phyloP scores from a whole-genome alignment of 2,113 vertebrate species.

The Ifrita kowaldi region DNA sequence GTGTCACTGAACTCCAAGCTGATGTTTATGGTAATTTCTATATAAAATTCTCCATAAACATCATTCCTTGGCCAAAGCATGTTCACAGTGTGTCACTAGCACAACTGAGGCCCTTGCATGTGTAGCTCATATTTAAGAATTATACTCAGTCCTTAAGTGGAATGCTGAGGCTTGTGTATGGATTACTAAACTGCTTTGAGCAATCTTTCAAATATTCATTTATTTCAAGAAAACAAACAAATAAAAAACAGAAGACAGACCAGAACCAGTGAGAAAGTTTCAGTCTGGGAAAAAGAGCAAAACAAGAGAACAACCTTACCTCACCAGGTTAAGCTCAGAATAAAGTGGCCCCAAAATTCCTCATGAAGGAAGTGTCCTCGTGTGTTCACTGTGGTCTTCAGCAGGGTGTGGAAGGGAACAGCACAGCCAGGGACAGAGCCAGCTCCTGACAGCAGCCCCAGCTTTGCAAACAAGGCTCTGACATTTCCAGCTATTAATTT shows the following conservation, averaged over 20 bases:
- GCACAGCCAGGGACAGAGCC: neutral
- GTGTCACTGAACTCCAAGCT: neutral
- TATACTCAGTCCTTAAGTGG: neutral
- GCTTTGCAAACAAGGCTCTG: neutral
- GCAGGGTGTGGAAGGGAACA: neutral
- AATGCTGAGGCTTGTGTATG: neutral
- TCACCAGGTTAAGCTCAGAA: neutral
- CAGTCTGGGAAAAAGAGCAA: neutral
- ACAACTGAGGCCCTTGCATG: neutral
- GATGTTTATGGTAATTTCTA: neutral
- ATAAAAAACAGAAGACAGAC: neutral
- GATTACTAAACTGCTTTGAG: neutral
- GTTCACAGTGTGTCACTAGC: neutral
- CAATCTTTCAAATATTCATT: neutral
- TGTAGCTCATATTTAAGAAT: neutral
- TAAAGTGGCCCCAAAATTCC: neutral
- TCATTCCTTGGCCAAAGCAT: neutral
- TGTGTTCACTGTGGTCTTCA: neutral
- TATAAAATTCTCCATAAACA: neutral
- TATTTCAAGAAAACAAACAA: neutral
- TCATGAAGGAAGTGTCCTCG: fast-evolving
- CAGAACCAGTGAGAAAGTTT: neutral
- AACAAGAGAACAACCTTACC: neutral
- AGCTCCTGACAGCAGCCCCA: neutral
- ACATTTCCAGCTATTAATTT: neutral